Conservation (phyloP, 2,113 vertebrate species). For the Rhizomys pruinosus region DNA sequence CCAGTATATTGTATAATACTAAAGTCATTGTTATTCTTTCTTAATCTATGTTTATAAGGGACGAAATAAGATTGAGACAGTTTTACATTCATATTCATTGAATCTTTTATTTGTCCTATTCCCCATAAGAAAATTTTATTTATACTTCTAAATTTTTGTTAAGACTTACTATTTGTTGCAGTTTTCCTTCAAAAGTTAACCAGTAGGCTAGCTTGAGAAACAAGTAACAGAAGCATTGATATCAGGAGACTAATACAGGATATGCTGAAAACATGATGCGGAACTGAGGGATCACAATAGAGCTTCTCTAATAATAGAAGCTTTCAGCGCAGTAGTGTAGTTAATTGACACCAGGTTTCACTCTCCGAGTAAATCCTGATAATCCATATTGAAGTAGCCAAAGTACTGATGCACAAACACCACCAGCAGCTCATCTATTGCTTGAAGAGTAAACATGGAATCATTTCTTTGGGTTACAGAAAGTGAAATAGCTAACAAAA, state of each 20-base stretch:
- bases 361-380: conserved; percentile 37
- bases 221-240: background rate
- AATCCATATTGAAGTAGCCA: conserved; percentile 41
- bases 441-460: background rate
- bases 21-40: background rate
- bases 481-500: background rate
- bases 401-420: conserved; percentile 1
- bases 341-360: conserved; percentile 53
- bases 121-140: background rate
- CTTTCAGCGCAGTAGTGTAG: background rate
- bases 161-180: background rate
- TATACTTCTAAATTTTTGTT: background rate
- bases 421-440: background rate
- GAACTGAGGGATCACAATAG: conserved; percentile 45
- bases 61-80: background rate
- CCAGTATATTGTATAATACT: background rate
- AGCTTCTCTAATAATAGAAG: conserved; percentile 28
- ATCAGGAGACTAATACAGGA: background rate
- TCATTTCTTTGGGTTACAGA: background rate
- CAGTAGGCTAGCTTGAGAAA: background rate
- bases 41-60: background rate
- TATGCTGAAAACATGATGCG: conserved; percentile 1
- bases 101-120: background rate
- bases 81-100: background rate
- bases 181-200: conserved; percentile 34